These are phyloP conservation scores for Nemurella pictetii DNA, from an alignment of 2,888 invertebrate genomes.

Conservation along the genomic window DNA sequence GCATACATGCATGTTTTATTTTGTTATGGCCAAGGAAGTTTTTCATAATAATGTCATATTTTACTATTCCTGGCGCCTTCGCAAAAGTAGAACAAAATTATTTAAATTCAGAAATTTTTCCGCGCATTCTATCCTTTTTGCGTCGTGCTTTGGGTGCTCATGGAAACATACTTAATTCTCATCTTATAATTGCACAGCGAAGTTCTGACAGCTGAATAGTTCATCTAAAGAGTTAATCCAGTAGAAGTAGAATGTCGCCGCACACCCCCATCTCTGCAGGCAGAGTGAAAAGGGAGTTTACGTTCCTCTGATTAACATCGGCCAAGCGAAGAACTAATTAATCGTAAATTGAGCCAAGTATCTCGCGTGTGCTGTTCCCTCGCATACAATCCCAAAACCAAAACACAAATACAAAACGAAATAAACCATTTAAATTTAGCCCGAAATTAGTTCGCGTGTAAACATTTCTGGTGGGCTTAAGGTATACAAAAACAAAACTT, in stretches of 20 bases:
- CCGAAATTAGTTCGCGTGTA: constrained; percentile 1
- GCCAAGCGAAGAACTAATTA: not conserved
- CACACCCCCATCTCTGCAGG: no score
- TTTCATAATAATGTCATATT: not conserved
- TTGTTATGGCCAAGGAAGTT: not conserved
- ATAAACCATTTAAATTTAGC: not conserved
- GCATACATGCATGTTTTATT: not conserved
- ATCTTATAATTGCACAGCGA: not conserved
- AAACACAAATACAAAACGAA: not conserved
- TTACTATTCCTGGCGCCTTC: not conserved
- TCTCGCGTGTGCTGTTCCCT: not conserved
- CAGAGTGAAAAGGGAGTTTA: no score
- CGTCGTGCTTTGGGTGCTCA: not conserved
- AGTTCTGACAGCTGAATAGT: not conserved
- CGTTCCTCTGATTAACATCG: not conserved
- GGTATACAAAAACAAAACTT: not conserved
- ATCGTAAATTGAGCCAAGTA: not conserved
- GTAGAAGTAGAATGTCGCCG: no score
- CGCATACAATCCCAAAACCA: not conserved
- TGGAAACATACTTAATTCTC: not conserved
- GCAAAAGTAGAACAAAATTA: not conserved
- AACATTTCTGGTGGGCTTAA: not conserved
- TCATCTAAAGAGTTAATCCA: no score
- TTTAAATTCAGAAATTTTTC: not conserved
- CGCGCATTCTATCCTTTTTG: not conserved